Evolutionary conservation across 2,113 vertebrate species (phyloP), one percentile per base, ranked within the genome.

Genomic region (Ceuthmochares aereus): DNA sequence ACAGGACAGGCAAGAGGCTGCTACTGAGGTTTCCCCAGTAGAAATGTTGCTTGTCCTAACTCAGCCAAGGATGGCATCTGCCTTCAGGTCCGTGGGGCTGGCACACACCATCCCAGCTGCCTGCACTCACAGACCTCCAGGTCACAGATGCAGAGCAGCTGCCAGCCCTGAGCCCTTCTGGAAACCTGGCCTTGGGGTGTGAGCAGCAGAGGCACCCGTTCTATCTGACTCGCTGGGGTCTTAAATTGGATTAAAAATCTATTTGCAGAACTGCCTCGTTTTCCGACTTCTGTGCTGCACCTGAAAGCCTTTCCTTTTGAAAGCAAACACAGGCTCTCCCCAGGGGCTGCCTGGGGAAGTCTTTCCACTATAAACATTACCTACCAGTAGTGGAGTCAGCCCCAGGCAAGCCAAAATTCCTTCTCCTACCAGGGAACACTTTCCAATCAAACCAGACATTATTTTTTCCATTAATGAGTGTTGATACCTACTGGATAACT

Each of bases 301-400:
- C 95, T 96, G 97, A 96, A 75, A 97, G 79, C 77, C 87, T 95
- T 96, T 82, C 93, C 92, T 93, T 89, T 45, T 85, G 89, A 96
- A 97, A 95, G 92, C 93, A 96, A 95, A 95, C 69, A 64, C 88
- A 34, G 85, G 60, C 73, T 87, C 7, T 92, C 93, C 96, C 94
- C 37, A 25, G 94, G 94, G 94, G 82, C 85, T 93, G 84, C 95
- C 97, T 75, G 87, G 82, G 93, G 93, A 96, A 94, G 72, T 72
- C 68, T 95, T 97, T 97, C 95, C 95, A 93, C 92, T 90, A 74
- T 85, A 96, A 96, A 96, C 91, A 96, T 94, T 92, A 96, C 94
- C 90, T 87, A 96, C 96, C 95, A 90, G 93, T 68, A 79, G 54
- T 43, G n/a, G 43, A 93, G 95, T 88, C 89, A 89, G 94, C 89